Percentiles rank a stretch among this genome's conserved stretches.
phyloP scores from a whole-genome alignment of 2,888 invertebrate genomes.

The Cephalotes varians region DNA sequence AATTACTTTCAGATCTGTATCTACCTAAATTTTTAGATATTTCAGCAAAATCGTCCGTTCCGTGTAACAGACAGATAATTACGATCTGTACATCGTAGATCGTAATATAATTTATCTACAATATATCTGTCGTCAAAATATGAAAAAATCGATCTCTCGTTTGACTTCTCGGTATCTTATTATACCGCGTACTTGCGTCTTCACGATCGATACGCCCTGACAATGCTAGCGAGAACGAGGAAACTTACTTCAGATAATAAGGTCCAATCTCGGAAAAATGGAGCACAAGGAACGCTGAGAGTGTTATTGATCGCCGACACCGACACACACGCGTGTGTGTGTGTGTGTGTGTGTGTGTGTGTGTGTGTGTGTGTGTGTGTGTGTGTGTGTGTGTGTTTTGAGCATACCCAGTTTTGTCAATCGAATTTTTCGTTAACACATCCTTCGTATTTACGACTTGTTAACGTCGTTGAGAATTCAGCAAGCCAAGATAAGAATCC shows the following conservation, averaged over 20 bases:
- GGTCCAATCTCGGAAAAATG: conserved; percentile 36
- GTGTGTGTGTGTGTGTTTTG: too few species aligned
- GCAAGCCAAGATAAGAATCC: background rate
- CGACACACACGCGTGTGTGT: background rate
- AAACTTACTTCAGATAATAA: conserved; percentile 35
- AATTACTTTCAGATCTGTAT: too few species aligned
- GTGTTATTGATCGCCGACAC: conserved; percentile 21
- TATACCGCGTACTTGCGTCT: background rate
- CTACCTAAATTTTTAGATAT: too few species aligned
- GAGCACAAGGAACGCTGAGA: conserved; percentile 15
- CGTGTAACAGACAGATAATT: too few species aligned
- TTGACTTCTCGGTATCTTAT: conserved; percentile 1
- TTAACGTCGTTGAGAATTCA: background rate
- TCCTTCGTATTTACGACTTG: background rate
- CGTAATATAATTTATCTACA: too few species aligned
- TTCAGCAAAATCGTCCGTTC: too few species aligned
- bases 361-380: too few species aligned
- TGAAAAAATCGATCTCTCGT: too few species aligned
- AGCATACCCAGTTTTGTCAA: background rate
- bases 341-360: background rate
- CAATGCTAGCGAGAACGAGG: background rate
- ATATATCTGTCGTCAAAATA: too few species aligned
- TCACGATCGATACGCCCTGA: background rate
- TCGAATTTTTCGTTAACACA: background rate
- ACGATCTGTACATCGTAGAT: too few species aligned